These are phyloP conservation scores for Anastrepha obliqua DNA, from an alignment of 1,140 invertebrate species.

Conservation along the genomic window DNA sequence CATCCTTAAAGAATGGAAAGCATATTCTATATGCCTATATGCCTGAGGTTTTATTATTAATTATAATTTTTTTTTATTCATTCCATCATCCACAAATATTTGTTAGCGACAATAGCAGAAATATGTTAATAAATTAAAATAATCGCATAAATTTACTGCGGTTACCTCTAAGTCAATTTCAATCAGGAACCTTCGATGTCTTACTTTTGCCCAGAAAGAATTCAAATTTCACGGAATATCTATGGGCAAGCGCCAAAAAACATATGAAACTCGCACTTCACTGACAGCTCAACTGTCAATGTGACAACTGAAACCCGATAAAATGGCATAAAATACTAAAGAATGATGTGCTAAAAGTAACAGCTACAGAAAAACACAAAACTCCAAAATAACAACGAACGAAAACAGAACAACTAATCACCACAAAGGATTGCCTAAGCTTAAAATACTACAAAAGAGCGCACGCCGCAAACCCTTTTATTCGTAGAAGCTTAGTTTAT, in stretches of 20 bases:
- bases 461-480: neutral
- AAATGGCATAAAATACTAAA: conserved; percentile 3
- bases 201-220: no score
- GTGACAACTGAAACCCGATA: neutral
- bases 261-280: conserved; percentile 26
- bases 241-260: conserved; percentile 8
- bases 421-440: neutral
- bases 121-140: no score
- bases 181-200: no score
- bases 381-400: neutral
- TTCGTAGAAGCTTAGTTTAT: conserved; percentile 8
- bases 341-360: conserved; percentile 30
- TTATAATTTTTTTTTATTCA: no score
- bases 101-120: no score
- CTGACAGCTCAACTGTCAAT: conserved; percentile 17
- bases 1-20: no score
- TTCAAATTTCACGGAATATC: neutral
- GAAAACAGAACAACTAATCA: neutral
- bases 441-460: neutral
- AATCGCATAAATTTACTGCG: no score
- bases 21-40: no score
- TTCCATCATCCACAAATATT: no score
- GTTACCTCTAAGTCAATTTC: no score
- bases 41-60: no score
- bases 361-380: neutral